Evolutionary conservation across 2,113 vertebrate genomes (phyloP), one percentile per base, ranked within the genome.

Genomic region (Cromileptes altivelis): DNA sequence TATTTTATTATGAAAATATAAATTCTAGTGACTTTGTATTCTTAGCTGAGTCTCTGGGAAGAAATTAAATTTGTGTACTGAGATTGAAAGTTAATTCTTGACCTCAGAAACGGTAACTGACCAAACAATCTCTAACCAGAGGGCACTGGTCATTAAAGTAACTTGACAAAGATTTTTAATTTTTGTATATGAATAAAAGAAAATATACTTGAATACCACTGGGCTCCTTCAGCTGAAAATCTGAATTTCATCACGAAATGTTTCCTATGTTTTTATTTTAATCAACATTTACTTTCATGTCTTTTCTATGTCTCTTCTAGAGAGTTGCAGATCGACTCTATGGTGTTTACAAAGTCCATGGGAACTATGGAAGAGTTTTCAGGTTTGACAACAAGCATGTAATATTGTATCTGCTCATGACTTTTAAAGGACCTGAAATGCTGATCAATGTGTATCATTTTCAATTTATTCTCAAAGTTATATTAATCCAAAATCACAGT

Each of bases 361-460:
- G 97, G 42, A 99, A 99, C 95, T 99, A 99, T 1, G 98, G 98
- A 47, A 94, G 98, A 94, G 97, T 99, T 25, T 99, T 99, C 96
- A 99, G 98, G 98, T 98, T 88, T 91, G 84, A 73, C 2, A 55
- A 3, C 6, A 68, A 37, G 4, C 12, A 7, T 57, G 3, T 57
- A 0, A 57, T 4, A 18, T 49, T 33, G 6, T 72, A 3, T 47
- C 1, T 56, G 19, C 33, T 2, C 21, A 45, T 21, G 52, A 60
- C 13, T 6, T 6, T 17, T 50, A 75, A 18, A 1, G 13, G 15
- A 25, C 23, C 18, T 42, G 55, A 49, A n/a, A 37, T 37, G 13
- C 4, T 62, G 18, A 37, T 75, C 6, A 23, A 50, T 42, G 7
- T 25, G 17, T 40, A 2, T 37, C 14, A 8, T 68, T 12, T 68